Base-by-base conservation (phyloP, 2,888 invertebrate species). In the Heliconius sara region DNA sequence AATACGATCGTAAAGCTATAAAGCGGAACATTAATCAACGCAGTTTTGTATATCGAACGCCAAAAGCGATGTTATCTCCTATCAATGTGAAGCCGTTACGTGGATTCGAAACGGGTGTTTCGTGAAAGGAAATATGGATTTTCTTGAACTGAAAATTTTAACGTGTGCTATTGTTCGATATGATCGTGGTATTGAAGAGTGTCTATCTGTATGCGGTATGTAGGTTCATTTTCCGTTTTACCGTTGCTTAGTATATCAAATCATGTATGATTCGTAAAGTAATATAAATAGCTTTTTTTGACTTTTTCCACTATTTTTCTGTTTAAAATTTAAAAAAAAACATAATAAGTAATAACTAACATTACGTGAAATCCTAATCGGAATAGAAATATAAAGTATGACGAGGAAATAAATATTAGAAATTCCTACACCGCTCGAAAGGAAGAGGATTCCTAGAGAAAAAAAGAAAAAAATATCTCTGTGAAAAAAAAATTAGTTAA, bases 41-140 rank as follows among this genome's bases (percentile, higher is more conserved):
- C 90, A 90, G 91, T 92, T 93, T 93, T 92, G 93, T 92, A 92
- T 90, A 91, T 91, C 91, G 92, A 90, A 91, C 88, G 89, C 90
- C 90, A 88, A 92, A 91, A 90, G 89, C 92, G 89, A 86, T 89
- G 89, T 85, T 90, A 93, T 92, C 89, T 86, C 84, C 86, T 88
- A 90, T 89, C 90, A 87, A 88, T 89, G 89, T 87, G 87, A 87
- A 89, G 87, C 88, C 88, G 90, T 84, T 83, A 83, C 82, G 84
- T 83, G 84, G 78, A 85, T 81, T 79, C 81, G 43, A 81, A 83
- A 71, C 72, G 79, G 76, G 77, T 82, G 74, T 83, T 83, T 77
- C 75, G 75, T 80, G 76, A 80, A 83, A 83, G 83, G 80, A 82
- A 82, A 82, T 81, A 79, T 80, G 77, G 70, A 78, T 79, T 83